Base-by-base conservation (phyloP, 2,888 invertebrate genomes). In the Trissolcus brochymenae region DNA sequence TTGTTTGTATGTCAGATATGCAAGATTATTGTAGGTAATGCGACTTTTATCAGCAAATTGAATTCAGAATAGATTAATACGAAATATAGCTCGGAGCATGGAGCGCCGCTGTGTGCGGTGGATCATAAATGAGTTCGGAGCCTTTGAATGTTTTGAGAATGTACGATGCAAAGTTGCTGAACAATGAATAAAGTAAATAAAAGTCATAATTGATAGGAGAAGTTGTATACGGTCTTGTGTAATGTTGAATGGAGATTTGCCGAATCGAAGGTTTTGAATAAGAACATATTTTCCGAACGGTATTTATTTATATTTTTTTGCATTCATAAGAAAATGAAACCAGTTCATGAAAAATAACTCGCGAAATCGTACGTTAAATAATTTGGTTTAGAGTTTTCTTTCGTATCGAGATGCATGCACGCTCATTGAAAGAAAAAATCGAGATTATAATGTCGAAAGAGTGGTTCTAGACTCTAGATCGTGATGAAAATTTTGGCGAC, bases 1-100 rank as follows among this genome's bases (percentile, higher is more conserved):
- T 35, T 16, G 19, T 51, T 67, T 57, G 29, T 41, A 59, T 4
- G 16, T 40, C 56, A 46, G 59, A 25, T 68, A 14, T 61, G 53
- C 54, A 53, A 60, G 60, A 60, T 68, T 68, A 54, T 60, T 56
- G 54, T 54, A 68, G 40, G 43, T 68, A 54, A 68, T 68, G 60
- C 60, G 60, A 54, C 60, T 70, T 70, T 70, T 49, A 51, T 59
- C 19, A 51, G 43, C 19, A 60, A 53, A 55, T 55, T 54, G 68
- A 43, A 61, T 70, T 60, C 55, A 51, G 61, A 61, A 61, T 60
- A 61, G 29, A 70, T 61, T 61, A 70, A 70, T 50, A 49, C 35
- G 50, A n/a, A 66, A 70, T 70, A 61, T 54, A 55, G 60, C 55
- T 54, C n/a, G 61, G 21, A 61, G 61, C 60, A n/a, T 19, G 17